Percentiles rank a stretch among this genome's conserved stretches.
Conservation (phyloP, 2,888 invertebrate genomes). For the Agonopterix alstromeriana region DNA sequence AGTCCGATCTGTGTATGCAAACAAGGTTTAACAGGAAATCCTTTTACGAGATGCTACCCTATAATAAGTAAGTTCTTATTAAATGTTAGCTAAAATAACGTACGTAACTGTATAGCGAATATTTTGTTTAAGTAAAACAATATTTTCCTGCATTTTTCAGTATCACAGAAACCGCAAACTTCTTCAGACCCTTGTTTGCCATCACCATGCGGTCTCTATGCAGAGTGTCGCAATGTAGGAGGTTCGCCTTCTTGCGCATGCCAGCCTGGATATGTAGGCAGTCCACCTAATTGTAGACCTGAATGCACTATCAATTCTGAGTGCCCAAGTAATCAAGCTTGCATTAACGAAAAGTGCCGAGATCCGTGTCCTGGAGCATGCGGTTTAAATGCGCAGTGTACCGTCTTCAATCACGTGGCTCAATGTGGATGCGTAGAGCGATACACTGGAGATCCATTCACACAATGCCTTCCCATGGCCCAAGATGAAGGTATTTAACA, state of each 20-base stretch:
- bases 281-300: slow-evolving; percentile 81
- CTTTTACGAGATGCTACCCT: slow-evolving; percentile 83
- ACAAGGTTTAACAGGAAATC: slow-evolving; percentile 83
- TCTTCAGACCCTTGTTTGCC: slow-evolving; percentile 78
- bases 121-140: too few species aligned
- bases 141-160: slow-evolving; percentile 19
- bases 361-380: slow-evolving; percentile 84
- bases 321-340: slow-evolving; percentile 80
- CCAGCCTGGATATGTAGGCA: slow-evolving; percentile 76
- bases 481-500: slow-evolving; percentile 24
- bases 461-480: slow-evolving; percentile 48
- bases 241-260: slow-evolving; percentile 79
- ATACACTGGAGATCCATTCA: slow-evolving; percentile 79
- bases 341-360: slow-evolving; percentile 79
- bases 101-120: too few species aligned
- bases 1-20: slow-evolving; percentile 87
- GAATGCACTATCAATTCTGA: slow-evolving; percentile 83
- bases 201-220: slow-evolving; percentile 82
- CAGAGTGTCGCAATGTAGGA: slow-evolving; percentile 76
- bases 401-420: slow-evolving; percentile 79
- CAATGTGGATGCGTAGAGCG: slow-evolving; percentile 77
- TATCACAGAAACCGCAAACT: slow-evolving; percentile 42
- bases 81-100: not conserved
- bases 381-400: slow-evolving; percentile 75
- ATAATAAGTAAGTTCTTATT: slow-evolving; percentile 53